Evolutionary conservation across 2,888 invertebrate species (phyloP).

Genomic region (Hypena proboscidalis): DNA sequence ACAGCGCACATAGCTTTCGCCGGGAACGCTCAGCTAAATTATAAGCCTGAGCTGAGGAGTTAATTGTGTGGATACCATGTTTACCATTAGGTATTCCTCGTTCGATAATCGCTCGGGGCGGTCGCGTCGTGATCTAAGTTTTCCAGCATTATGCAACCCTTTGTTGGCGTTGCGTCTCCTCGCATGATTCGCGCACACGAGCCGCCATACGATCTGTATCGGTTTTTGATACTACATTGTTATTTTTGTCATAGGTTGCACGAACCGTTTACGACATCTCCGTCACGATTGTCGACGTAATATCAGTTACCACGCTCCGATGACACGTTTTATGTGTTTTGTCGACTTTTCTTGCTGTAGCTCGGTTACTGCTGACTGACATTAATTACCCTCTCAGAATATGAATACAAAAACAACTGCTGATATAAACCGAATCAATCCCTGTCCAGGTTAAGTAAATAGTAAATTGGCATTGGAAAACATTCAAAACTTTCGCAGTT

Average conservation of each 20-base stretch:
- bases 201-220: conserved; percentile 56
- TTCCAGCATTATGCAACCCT: conserved; percentile 67
- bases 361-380: conserved; percentile 7
- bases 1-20: conserved; percentile 51
- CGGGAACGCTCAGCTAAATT: conserved; percentile 56
- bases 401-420: too few relatives aligned
- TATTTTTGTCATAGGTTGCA: conserved; percentile 69
- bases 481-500: too few relatives aligned
- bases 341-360: conserved; percentile 31
- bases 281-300: conserved; percentile 70
- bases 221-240: conserved; percentile 61
- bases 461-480: too few relatives aligned
- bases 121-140: conserved; percentile 68
- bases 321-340: conserved; percentile 53
- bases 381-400: conserved; percentile 16
- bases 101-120: conserved; percentile 58
- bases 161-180: conserved; percentile 50
- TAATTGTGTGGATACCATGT: conserved; percentile 69
- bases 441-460: too few relatives aligned
- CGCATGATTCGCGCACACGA: conserved; percentile 48
- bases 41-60: conserved; percentile 57
- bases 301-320: conserved; percentile 61
- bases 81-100: conserved; percentile 57
- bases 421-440: too few relatives aligned
- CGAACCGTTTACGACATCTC: conserved; percentile 60